Conservation (phyloP, 2,113 vertebrate species). For the Pseudopipra pipra region DNA sequence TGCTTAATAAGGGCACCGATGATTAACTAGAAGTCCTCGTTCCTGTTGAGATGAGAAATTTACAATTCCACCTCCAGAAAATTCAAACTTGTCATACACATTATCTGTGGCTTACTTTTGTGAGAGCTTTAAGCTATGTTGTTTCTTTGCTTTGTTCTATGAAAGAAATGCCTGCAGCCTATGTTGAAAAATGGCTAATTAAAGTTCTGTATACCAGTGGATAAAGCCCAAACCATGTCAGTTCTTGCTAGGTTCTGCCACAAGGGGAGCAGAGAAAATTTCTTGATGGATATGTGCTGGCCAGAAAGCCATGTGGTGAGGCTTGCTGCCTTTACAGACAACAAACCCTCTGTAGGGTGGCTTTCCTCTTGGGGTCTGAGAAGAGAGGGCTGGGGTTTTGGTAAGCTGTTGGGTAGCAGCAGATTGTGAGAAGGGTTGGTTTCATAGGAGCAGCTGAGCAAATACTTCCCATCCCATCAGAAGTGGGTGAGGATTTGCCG, state of each 20-base stretch:
- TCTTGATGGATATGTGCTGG: background rate
- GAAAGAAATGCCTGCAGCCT: background rate
- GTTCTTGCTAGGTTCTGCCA: background rate
- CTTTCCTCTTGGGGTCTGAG: background rate
- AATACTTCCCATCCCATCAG: background rate
- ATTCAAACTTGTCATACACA: background rate
- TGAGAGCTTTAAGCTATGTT: background rate
- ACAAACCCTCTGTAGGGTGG: background rate
- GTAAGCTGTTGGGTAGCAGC: background rate
- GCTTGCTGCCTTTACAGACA: background rate
- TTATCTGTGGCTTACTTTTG: background rate
- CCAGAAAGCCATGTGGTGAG: background rate
- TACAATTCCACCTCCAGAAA: background rate
- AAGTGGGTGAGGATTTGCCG: background rate
- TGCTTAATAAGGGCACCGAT: background rate
- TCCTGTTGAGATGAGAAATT: background rate
- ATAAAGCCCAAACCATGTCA: background rate
- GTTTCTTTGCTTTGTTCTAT: background rate
- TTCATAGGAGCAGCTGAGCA: background rate
- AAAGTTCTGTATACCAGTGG: background rate
- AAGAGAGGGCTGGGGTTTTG: background rate
- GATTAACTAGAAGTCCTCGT: background rate
- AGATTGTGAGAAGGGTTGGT: background rate
- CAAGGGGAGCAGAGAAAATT: background rate
- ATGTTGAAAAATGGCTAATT: background rate